phyloP scores from a whole-genome alignment of 92 coral and sea anemone genomes.

The Heteractis magnifica region DNA sequence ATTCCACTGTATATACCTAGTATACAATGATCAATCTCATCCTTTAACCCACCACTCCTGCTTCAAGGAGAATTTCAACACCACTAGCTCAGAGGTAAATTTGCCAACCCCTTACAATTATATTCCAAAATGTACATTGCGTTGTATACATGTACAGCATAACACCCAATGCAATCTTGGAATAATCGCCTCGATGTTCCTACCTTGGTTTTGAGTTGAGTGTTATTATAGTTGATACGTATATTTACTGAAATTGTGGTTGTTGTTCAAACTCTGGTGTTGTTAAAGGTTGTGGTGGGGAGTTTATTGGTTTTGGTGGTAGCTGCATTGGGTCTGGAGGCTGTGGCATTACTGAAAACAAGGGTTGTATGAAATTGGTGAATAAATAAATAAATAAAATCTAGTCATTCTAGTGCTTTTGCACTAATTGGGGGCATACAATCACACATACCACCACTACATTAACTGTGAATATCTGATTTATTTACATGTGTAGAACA shows the following conservation, averaged over 20 bases:
- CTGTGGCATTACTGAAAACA: slow-evolving; percentile 87
- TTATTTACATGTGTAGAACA: no score
- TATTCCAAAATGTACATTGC: no score
- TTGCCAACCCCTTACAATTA: no score
- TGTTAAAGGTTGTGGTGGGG: slow-evolving; percentile 75
- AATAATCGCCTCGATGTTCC: background rate
- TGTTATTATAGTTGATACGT: background rate
- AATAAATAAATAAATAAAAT: no score
- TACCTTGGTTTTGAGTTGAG: background rate
- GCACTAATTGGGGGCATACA: no score
- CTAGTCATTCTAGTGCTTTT: no score
- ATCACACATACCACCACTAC: no score
- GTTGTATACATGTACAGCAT: background rate
- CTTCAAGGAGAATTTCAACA: background rate
- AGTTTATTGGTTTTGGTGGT: slow-evolving; percentile 82
- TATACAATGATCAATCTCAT: no score
- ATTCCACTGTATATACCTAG: no score
- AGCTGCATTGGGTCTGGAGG: slow-evolving; percentile 97
- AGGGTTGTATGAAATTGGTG: background rate
- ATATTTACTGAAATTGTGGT: slow-evolving; percentile 76
- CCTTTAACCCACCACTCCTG: no score
- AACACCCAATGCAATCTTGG: background rate
- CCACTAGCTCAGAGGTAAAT: background rate
- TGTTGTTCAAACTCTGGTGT: slow-evolving; percentile 93
- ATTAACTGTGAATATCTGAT: no score